Conservation (phyloP, 2,888 invertebrate species). For the Drosophila paracracens region DNA sequence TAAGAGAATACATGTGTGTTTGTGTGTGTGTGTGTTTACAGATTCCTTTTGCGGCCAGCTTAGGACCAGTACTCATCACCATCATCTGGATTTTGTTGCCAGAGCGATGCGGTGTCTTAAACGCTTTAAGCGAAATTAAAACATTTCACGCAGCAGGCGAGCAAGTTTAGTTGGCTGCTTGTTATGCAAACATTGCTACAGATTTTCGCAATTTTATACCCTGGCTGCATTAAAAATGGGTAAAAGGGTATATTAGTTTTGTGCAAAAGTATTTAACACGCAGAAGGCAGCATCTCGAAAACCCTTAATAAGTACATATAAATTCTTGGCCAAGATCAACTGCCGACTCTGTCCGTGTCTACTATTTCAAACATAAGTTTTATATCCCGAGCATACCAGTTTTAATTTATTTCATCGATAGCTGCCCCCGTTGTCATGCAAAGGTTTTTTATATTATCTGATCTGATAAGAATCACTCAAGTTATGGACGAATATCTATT, state of each 20-base stretch:
- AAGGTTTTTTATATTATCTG: too few relatives aligned
- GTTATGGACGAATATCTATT: background rate
- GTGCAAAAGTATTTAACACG: background rate
- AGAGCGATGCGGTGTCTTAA: conserved; percentile 66
- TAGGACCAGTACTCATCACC: conserved; percentile 52
- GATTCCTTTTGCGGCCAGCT: conserved; percentile 67
- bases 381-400: background rate
- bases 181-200: conserved; percentile 58
- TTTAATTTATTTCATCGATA: background rate
- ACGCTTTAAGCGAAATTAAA: conserved; percentile 78
- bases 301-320: background rate
- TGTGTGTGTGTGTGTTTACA: conserved; percentile 31
- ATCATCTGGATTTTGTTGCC: conserved; percentile 60
- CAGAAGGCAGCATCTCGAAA: background rate
- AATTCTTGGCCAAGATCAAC: background rate
- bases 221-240: background rate
- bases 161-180: conserved; percentile 37
- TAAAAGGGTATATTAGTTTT: background rate
- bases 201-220: conserved; percentile 28
- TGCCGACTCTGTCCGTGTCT: background rate
- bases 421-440: too few relatives aligned
- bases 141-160: conserved; percentile 70
- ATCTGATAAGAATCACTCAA: background rate
- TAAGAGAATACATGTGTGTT: background rate
- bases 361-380: background rate